Percentiles rank a stretch among this genome's conserved stretches.
phyloP scores from a whole-genome alignment of 1,140 invertebrate genomes.

The Cotesia chilonis region DNA sequence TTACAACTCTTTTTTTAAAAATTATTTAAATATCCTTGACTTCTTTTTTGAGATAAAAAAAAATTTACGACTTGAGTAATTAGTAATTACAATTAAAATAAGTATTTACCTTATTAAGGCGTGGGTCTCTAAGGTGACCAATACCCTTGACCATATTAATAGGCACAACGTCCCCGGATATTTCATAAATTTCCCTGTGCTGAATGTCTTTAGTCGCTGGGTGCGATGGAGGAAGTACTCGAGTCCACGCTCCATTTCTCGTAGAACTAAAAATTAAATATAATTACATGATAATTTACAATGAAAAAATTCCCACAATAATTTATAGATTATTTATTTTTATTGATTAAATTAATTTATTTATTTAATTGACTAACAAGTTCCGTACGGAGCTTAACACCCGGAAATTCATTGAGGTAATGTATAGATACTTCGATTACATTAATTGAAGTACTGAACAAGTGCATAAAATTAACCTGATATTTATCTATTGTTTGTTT shows the following conservation, averaged over 20 bases:
- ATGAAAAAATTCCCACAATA: no score
- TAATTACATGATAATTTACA: background rate
- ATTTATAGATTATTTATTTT: no score
- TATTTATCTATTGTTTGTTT: no score
- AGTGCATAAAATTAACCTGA: no score
- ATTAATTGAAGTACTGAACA: no score
- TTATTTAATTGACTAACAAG: no score
- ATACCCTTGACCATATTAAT: conserved; percentile 73
- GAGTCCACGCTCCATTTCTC: conserved; percentile 52
- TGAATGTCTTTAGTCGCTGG: conserved; percentile 51
- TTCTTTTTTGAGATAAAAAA: background rate
- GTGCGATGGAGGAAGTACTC: conserved; percentile 50
- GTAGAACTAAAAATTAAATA: conserved; percentile 34
- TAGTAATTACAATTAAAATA: background rate
- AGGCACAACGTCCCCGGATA: conserved; percentile 69
- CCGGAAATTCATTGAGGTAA: no score
- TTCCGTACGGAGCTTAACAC: no score
- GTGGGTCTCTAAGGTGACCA: conserved; percentile 71
- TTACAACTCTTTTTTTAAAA: no score
- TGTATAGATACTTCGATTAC: no score
- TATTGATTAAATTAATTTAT: no score
- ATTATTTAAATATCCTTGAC: no score
- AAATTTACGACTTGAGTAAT: background rate
- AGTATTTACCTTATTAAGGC: conserved; percentile 70
- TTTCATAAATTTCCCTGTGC: conserved; percentile 67